Base-by-base conservation (phyloP, 2,113 vertebrate genomes). In the Gavialis gangeticus region DNA sequence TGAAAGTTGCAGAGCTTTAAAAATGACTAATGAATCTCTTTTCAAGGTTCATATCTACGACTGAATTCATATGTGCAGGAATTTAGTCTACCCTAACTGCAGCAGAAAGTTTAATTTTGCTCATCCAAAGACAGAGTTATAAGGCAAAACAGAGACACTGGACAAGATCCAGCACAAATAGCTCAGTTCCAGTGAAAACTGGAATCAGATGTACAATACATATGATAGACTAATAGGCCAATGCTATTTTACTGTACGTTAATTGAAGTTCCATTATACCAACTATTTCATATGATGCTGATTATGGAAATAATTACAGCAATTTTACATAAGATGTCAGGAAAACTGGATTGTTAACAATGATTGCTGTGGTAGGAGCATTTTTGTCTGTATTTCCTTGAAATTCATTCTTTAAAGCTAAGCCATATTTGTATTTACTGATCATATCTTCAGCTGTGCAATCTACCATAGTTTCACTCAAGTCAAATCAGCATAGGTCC, bases 131-230 rank as follows among this genome's bases (percentile, higher is more conserved):
- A 95, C 63, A 79, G 84, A 24, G 10, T 91, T 75, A 92, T 87
- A 95, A 75, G 90, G 91, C 87, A 91, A 87, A 88, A 82, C 88
- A 87, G 94, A 94, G 90, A 76, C 46, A 75, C 84, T 98, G 98
- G 97, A 96, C 6, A 14, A 2, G 27, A 64, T 97, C 98, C 98
- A 98, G 97, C 62, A 87, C 93, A 98, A 98, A 97, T 96, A 98
- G 76, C 82, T 85, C 92, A 85, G 97, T 93, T 95, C 96, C 95
- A 95, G 66, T 21, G 93, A 84, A 97, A 97, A 97, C 88, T 92
- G 73, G 71, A 95, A 95, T 97, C 96, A 97, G 97, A 97, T 95
- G 97, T 95, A 84, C 82, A 46, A 56, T 27, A 79, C 87, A 94
- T 73, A 95, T 81, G 92, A 97, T 78, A 96, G 88, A 78, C 75